Evolutionary conservation across 2,797 vertebrate species (phyloP).

Genomic region (Xiphorhynchus erythropygius): DNA sequence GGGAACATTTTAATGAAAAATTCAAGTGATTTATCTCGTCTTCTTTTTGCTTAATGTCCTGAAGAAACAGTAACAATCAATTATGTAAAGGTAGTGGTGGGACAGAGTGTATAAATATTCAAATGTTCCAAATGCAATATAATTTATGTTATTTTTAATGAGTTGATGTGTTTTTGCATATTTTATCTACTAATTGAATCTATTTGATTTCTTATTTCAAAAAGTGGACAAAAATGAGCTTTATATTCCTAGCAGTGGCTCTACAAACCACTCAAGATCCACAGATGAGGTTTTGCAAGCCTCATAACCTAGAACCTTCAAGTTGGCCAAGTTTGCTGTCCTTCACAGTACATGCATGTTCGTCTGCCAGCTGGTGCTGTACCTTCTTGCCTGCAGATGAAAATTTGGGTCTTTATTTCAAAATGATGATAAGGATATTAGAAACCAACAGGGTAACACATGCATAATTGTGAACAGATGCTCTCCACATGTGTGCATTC

Average conservation of each 20-base stretch:
- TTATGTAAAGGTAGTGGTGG: not conserved
- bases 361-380: not conserved
- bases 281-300: not conserved
- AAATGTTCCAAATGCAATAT: not conserved
- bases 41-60: not conserved
- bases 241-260: slow-evolving; percentile 16
- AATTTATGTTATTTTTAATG: not conserved
- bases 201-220: not conserved
- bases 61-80: not conserved
- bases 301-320: not conserved
- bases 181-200: not conserved
- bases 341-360: not conserved
- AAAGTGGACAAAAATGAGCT: not conserved
- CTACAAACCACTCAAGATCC: not conserved
- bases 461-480: not conserved
- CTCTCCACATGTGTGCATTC: not conserved
- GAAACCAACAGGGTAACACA: not conserved
- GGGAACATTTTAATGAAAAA: not conserved
- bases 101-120: not conserved
- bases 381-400: not conserved
- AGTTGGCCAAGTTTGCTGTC: not conserved
- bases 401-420: not conserved
- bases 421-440: not conserved
- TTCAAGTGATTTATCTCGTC: not conserved
- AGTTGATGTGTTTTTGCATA: not conserved